Evolutionary conservation across 2,888 invertebrate species (phyloP).

Genomic region (Encarsia formosa): DNA sequence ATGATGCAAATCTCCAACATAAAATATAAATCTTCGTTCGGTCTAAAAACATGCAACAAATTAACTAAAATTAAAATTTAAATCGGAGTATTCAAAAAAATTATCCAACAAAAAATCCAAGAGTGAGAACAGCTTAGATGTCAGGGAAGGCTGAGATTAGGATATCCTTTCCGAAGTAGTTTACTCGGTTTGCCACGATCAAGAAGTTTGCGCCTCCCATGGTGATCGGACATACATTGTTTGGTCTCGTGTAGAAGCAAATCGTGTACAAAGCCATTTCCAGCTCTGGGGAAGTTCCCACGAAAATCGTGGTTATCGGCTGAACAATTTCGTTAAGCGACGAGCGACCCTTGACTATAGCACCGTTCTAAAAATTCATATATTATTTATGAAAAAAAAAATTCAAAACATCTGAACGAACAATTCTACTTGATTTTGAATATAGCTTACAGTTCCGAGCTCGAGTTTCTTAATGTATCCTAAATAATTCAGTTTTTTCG

Average conservation of each 20-base stretch:
- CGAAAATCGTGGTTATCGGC: conserved; percentile 73
- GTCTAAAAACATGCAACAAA: too few species aligned
- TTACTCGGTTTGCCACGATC: conserved; percentile 69
- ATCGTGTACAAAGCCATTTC: conserved; percentile 87
- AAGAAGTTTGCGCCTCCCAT: conserved; percentile 67
- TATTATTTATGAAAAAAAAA: too few species aligned
- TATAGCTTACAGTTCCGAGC: conserved; percentile 69
- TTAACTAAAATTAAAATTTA: too few species aligned
- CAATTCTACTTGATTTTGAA: too few species aligned
- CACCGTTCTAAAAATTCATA: conserved; percentile 77
- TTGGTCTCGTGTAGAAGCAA: conserved; percentile 76
- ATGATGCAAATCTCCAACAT: too few species aligned
- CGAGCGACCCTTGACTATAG: conserved; percentile 69
- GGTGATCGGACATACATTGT: conserved; percentile 69
- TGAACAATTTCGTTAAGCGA: conserved; percentile 68
- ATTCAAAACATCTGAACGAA: too few species aligned
- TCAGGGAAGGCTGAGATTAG: conserved; percentile 80
- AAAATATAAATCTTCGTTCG: too few species aligned
- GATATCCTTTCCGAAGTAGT: conserved; percentile 73
- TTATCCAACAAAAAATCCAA: too few species aligned
- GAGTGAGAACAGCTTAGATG: conserved; percentile 53
- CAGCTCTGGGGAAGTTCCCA: conserved; percentile 86
- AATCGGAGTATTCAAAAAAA: too few species aligned
- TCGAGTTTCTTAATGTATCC: conserved; percentile 73
- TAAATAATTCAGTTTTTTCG: conserved; percentile 70